phyloP scores from a whole-genome alignment of 2,888 invertebrate genomes.

The Xanthorhoe spadicearia region DNA sequence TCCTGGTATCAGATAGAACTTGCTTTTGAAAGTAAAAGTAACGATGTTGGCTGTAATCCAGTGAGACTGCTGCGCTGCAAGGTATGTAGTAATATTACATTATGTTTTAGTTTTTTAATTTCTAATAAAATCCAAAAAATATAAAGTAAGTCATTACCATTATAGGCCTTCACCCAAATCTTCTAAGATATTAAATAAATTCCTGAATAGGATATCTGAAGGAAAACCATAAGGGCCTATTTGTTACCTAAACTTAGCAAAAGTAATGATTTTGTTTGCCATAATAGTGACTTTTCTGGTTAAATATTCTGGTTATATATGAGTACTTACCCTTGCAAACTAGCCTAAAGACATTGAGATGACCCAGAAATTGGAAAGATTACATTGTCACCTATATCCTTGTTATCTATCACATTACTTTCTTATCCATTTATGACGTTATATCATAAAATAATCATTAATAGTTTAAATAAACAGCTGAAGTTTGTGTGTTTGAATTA shows the following conservation, averaged over 20 bases:
- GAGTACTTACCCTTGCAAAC: neutral
- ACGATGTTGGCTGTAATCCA: slow-evolving; percentile 53
- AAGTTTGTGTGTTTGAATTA: too few species aligned
- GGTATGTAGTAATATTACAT: slow-evolving; percentile 49
- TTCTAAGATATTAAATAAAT: too few species aligned
- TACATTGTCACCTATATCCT: slow-evolving; percentile 7
- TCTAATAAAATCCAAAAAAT: too few species aligned
- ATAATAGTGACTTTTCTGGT: too few species aligned
- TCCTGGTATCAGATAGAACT: slow-evolving; percentile 43
- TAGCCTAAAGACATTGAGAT: slow-evolving; percentile 12
- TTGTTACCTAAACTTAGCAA: too few species aligned
- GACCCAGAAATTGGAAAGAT: slow-evolving; percentile 20
- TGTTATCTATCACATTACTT: slow-evolving; percentile 7
- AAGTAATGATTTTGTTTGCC: too few species aligned
- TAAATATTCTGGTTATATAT: too few species aligned
- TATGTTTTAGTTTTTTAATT: too few species aligned
- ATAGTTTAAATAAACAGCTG: neutral
- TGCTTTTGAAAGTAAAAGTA: slow-evolving; percentile 60
- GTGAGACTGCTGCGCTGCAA: slow-evolving; percentile 49
- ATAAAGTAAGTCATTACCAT: too few species aligned
- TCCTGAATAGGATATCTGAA: too few species aligned
- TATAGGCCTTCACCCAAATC: too few species aligned
- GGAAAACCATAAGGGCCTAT: too few species aligned
- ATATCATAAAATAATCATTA: neutral
- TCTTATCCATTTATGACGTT: slow-evolving; percentile 11